Percentiles rank a stretch among this genome's conserved stretches.
These are phyloP conservation scores for Labia minor DNA, from an alignment of 2,888 invertebrate species.

Conservation along the genomic window DNA sequence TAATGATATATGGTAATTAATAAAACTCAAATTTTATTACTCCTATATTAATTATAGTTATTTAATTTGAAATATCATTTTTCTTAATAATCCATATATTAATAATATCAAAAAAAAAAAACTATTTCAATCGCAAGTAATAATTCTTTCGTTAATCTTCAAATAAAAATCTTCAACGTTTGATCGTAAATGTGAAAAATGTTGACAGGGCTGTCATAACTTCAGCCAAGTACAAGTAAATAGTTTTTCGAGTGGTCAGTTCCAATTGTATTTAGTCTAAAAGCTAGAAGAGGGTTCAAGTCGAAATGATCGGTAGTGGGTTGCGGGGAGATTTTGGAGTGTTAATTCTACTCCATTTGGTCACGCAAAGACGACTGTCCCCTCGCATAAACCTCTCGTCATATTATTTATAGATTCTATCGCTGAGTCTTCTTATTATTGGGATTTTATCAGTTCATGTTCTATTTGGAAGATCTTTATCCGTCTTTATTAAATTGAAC, in stretches of 20 bases:
- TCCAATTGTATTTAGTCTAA: neutral
- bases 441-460: neutral
- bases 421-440: neutral
- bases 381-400: neutral
- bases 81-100: no score
- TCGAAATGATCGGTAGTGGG: no score
- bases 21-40: no score
- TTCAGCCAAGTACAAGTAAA: neutral
- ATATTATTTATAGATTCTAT: neutral
- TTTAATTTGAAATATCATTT: no score
- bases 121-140: neutral
- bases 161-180: neutral
- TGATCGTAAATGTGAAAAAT: slow-evolving; percentile 8
- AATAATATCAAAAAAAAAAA: neutral
- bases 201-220: neutral
- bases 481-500: neutral
- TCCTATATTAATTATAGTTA: no score
- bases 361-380: neutral
- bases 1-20: no score
- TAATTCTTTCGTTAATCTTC: neutral
- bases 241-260: slow-evolving; percentile 6
- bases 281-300: neutral
- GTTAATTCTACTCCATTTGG: neutral
- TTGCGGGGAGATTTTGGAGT: neutral
- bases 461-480: neutral